Evolutionary conservation across 2,797 vertebrate species (phyloP).

Genomic region (Hybognathus amarus): DNA sequence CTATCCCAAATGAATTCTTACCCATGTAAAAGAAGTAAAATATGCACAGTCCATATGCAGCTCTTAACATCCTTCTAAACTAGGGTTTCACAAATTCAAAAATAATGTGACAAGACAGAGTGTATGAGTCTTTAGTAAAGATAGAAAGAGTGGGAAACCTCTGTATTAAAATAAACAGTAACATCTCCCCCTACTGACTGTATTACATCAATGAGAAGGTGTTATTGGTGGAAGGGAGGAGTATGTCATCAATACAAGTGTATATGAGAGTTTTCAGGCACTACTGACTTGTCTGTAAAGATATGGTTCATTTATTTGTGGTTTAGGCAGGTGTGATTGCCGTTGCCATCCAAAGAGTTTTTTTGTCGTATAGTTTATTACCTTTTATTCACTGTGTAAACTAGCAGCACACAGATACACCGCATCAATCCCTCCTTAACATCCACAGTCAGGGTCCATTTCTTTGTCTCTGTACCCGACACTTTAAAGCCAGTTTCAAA

Average conservation of each 20-base stretch:
- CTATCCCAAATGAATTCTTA: background rate
- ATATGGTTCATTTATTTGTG: conserved; percentile 14
- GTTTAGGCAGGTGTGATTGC: conserved; percentile 22
- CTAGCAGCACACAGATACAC: conserved; percentile 61
- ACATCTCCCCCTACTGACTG: conserved; percentile 24
- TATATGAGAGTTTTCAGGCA: background rate
- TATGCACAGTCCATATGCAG: background rate
- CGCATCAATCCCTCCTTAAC: conserved; percentile 37
- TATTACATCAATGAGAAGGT: background rate
- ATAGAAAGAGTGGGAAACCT: background rate
- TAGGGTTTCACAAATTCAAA: background rate
- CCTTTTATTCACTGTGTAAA: conserved; percentile 46
- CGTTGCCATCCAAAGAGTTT: background rate
- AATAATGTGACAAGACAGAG: background rate
- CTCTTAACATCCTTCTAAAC: conserved; percentile 10
- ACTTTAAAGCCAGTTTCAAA: conserved; percentile 50
- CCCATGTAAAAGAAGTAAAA: conserved; percentile 8
- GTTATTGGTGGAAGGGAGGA: background rate
- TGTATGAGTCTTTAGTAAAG: background rate
- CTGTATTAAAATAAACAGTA: background rate
- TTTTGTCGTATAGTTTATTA: conserved; percentile 6
- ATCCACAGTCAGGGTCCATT: conserved; percentile 57
- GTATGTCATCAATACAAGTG: background rate
- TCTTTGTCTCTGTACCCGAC: conserved; percentile 38
- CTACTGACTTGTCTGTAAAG: background rate